Evolutionary conservation across 2,113 vertebrate genomes (phyloP).

Genomic region (Oenanthe melanoleuca): DNA sequence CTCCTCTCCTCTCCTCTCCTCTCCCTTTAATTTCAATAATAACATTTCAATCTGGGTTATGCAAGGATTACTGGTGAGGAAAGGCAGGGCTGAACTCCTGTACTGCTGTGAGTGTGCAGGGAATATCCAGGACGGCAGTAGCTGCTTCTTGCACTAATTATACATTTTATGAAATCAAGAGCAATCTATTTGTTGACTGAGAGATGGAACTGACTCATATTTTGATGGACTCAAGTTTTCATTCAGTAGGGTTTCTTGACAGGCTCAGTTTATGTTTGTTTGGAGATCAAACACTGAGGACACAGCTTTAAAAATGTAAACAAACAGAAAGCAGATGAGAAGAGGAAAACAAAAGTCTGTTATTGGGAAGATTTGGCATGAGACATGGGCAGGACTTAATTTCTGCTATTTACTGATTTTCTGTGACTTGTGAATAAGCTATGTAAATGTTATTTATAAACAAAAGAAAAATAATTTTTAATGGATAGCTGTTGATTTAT

Average conservation of each 20-base stretch:
- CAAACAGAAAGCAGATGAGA: neutral
- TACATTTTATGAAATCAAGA: neutral
- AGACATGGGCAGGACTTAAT: neutral
- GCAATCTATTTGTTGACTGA: neutral
- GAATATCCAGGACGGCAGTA: neutral
- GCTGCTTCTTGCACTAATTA: neutral
- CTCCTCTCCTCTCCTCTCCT: neutral
- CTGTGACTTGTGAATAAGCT: neutral
- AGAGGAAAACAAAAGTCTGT: neutral
- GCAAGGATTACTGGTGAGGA: neutral
- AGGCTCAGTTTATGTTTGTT: neutral
- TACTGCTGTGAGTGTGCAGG: neutral
- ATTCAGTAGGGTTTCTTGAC: neutral
- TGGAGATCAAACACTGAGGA: neutral
- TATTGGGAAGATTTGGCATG: neutral
- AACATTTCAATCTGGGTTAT: neutral
- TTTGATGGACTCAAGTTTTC: neutral
- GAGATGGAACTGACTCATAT: neutral
- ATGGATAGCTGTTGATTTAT: neutral
- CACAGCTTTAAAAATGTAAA: neutral
- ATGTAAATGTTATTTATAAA: conserved; percentile 28
- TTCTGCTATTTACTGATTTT: neutral
- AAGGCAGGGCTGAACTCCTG: neutral
- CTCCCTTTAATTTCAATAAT: neutral
- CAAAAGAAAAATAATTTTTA: conserved; percentile 16